phyloP scores from a whole-genome alignment of 2,888 invertebrate species.

The Eueremaeus valkanovi region DNA sequence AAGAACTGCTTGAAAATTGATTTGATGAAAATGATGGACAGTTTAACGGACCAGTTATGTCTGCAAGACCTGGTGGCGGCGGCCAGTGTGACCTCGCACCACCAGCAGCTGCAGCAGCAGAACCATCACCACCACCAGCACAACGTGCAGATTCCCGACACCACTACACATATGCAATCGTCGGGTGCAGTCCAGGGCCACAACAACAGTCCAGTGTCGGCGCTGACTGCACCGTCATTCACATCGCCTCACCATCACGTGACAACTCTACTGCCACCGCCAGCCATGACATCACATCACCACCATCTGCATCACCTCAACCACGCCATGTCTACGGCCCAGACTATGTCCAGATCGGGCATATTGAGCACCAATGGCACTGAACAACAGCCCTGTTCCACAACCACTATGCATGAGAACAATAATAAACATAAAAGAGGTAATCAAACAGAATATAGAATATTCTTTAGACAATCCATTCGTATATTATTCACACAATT shows the following conservation, averaged over 20 bases:
- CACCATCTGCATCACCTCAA: constrained; percentile 30
- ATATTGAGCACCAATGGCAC: not conserved
- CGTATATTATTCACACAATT: no score
- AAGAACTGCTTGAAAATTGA: not conserved
- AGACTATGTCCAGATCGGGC: not conserved
- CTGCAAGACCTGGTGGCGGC: constrained; percentile 50
- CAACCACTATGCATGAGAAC: constrained; percentile 13
- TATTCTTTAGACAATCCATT: no score
- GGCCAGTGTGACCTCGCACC: constrained; percentile 43
- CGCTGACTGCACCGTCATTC: constrained; percentile 17
- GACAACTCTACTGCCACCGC: constrained; percentile 22
- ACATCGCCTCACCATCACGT: constrained; percentile 25
- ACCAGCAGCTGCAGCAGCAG: constrained; percentile 35
- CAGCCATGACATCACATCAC: constrained; percentile 16
- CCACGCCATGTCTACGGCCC: constrained; percentile 14
- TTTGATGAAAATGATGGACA: constrained; percentile 27
- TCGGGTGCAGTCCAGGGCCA: constrained; percentile 7
- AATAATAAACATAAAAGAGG: constrained; percentile 26
- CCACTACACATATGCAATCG: constrained; percentile 25
- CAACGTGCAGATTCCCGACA: constrained; percentile 18
- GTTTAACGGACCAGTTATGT: constrained; percentile 52
- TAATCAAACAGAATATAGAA: not conserved
- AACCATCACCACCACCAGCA: not conserved
- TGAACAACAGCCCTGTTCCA: constrained; percentile 24
- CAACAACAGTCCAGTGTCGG: constrained; percentile 27